Percentiles rank a stretch among this genome's conserved stretches.
These are phyloP conservation scores for Phoronis australis DNA, from an alignment of 2,888 invertebrate species.

Conservation along the genomic window DNA sequence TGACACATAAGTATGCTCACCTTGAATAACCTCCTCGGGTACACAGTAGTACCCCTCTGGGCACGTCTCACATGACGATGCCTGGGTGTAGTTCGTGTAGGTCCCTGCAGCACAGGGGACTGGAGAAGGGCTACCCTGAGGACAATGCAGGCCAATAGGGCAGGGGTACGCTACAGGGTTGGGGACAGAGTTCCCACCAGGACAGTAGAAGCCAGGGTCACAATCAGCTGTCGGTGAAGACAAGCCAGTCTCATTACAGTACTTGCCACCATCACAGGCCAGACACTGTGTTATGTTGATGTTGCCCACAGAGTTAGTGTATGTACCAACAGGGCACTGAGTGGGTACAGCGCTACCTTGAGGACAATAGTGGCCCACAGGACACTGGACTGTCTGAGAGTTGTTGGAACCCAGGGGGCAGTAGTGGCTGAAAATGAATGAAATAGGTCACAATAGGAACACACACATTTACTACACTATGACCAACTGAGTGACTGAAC, in stretches of 20 bases:
- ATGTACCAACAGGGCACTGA: slow-evolving; percentile 37
- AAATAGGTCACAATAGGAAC: no score
- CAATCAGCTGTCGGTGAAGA: slow-evolving; percentile 33
- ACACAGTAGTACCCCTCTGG: slow-evolving; percentile 47
- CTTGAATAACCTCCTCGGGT: slow-evolving; percentile 39
- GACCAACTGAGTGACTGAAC: no score
- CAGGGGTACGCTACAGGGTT: slow-evolving; percentile 40
- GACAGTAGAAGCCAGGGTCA: slow-evolving; percentile 47
- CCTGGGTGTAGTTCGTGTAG: slow-evolving; percentile 42
- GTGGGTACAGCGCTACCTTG: slow-evolving; percentile 26
- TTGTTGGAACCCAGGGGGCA: slow-evolving; percentile 37
- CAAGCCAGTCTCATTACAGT: slow-evolving; percentile 45
- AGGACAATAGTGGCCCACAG: slow-evolving; percentile 31
- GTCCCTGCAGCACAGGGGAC: slow-evolving; percentile 41
- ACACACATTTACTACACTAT: no score
- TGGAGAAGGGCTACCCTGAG: slow-evolving; percentile 32
- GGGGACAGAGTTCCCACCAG: slow-evolving; percentile 34
- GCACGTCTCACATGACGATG: slow-evolving; percentile 32
- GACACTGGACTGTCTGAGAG: slow-evolving; percentile 30
- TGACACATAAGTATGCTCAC: slow-evolving; percentile 12
- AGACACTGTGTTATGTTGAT: slow-evolving; percentile 31
- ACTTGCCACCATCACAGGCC: slow-evolving; percentile 39
- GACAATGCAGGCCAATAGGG: slow-evolving; percentile 46
- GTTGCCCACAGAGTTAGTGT: slow-evolving; percentile 31
- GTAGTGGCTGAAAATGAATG: slow-evolving; percentile 37